Conservation (phyloP, 2,797 vertebrate species). For the Mastacembelus armatus region DNA sequence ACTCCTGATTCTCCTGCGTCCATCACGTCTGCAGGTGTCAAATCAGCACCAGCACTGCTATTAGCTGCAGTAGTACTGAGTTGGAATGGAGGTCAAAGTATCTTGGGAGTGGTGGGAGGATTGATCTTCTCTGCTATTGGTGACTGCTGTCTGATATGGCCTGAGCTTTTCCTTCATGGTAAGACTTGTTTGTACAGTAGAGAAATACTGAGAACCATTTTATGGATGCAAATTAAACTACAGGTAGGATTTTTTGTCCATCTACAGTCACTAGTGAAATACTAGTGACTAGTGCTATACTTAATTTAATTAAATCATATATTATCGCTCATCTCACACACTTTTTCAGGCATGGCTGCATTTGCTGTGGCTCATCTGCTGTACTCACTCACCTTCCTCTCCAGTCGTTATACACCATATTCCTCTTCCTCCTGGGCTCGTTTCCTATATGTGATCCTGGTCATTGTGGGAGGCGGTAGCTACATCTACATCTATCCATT, state of each 20-base stretch:
- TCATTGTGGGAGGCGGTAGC: conserved; percentile 57
- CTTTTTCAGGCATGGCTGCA: conserved; percentile 85
- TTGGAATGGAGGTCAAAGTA: conserved; percentile 65
- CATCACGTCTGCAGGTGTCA: conserved; percentile 79
- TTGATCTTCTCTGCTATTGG: conserved; percentile 86
- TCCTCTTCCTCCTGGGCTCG: conserved; percentile 54
- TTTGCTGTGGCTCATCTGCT: conserved; percentile 87
- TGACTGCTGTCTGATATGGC: conserved; percentile 89
- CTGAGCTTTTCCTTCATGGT: conserved; percentile 82
- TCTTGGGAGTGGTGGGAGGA: conserved; percentile 81
- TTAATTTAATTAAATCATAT: neutral
- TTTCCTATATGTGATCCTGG: conserved; percentile 68
- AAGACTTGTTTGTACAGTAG: conserved; percentile 12
- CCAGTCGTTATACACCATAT: conserved; percentile 71
- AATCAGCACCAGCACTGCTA: conserved; percentile 82
- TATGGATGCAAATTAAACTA: neutral
- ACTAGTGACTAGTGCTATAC: neutral
- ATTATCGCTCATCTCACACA: conserved; percentile 6
- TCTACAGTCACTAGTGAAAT: neutral
- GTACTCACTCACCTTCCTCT: conserved; percentile 83
- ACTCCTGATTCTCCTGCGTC: conserved; percentile 75
- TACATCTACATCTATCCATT: conserved; percentile 78
- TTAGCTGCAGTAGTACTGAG: conserved; percentile 77
- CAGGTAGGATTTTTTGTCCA: neutral
- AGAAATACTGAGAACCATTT: neutral